A percentile compares a stretch with the other conserved stretches of the same genome.
These are phyloP conservation scores for Drosophila melanogaster DNA, from an alignment of 1,140 invertebrate species.

Conservation along the genomic window Release_6_plus_ISO1_MT NT_033777.3:8503501-8504000, in stretches of 20 bases:
- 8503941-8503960: slow-evolving; percentile 32
- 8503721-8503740: not conserved
- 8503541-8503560: not conserved
- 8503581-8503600: slow-evolving; percentile 48
- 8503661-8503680: not conserved
- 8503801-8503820: too few relatives aligned
- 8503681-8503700: not conserved
- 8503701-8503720: not conserved
- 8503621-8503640: slow-evolving; percentile 50
- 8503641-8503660: slow-evolving; percentile 14
- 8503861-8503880: too few relatives aligned
- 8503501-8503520: slow-evolving; percentile 46
- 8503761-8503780: too few relatives aligned
- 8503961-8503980: slow-evolving; percentile 9
- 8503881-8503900: too few relatives aligned
- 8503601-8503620: slow-evolving; percentile 47
- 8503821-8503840: too few relatives aligned
- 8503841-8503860: too few relatives aligned
- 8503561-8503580: not conserved
- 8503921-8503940: not conserved
- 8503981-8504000: slow-evolving; percentile 41
- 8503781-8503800: too few relatives aligned
- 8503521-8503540: slow-evolving; percentile 25
- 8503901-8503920: not conserved
- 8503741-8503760: not conserved